Evolutionary conservation across 2,797 vertebrate genomes (phyloP), one percentile per base, ranked within the genome.

Genomic region (Carapus acus): DNA sequence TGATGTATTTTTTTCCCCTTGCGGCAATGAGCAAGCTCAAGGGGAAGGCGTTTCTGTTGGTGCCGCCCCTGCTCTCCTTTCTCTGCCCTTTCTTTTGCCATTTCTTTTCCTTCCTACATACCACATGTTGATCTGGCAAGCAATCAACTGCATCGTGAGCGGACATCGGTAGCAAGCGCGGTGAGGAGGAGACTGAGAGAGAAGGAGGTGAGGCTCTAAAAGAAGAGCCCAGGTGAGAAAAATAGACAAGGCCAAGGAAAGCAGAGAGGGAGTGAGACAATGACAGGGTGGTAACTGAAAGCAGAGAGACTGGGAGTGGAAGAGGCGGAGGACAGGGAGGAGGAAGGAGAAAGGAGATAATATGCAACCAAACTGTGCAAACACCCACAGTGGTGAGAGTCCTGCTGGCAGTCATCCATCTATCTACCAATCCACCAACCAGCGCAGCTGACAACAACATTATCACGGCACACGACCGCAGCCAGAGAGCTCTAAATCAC

Each of bases 41-140:
- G 42, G 74, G 76, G 67, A 74, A 62, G 45, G 41, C 71, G 53
- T 65, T 66, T 69, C 72, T 70, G 63, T 69, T 59, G 62, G 60
- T 17, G 46, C 54, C 9, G 24, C 9, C 5, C 9, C 5, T 27
- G 24, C 9, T 27, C 5, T 27, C 24, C 24, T 9, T 9, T 27
- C 24, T 5, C 24, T 5, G 5, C 24, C 9, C 24, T 9, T 27
- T 9, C 24, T 27, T 9, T 9, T 9, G 24, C 24, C 9, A 9
- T 27, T 9, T 27, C 5, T 27, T 27, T 4, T 9, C 71, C 73
- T 65, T 45, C 24, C 51, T 72, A 11, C 68, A 71, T 65, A 69
- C 58, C 80, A 84, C 83, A 73, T 85, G 83, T 82, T 88, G 83
- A 80, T 67, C 59, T 24, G 21, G 64, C 52, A 81, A 65, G 82